A percentile compares a stretch with the other conserved stretches of the same genome.
Evolutionary conservation across 1,140 invertebrate species (phyloP).

Genomic region (Drosophila jambulina): DNA sequence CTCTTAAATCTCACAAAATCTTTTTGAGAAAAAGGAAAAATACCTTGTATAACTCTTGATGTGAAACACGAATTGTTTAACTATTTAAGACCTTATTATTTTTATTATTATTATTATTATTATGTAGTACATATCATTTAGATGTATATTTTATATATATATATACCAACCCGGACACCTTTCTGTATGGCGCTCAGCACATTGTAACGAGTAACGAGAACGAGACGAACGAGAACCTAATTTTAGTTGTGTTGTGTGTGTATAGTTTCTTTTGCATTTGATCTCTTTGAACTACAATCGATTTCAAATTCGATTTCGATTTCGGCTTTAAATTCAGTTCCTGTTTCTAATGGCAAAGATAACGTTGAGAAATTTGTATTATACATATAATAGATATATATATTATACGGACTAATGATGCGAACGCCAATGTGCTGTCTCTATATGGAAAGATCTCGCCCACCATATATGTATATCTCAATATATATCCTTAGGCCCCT

Average conservation of each 20-base stretch:
- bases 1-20: constrained; percentile 14
- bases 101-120: constrained; percentile 34
- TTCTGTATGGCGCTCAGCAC: constrained; percentile 42
- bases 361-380: constrained; percentile 51
- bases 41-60: constrained; percentile 40
- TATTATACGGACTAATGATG: constrained; percentile 6
- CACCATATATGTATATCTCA: background rate
- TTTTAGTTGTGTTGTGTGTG: constrained; percentile 32
- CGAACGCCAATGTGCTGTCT: constrained; percentile 31
- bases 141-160: constrained; percentile 12
- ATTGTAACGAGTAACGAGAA: constrained; percentile 18
- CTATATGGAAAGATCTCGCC: constrained; percentile 36
- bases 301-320: constrained; percentile 10
- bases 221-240: constrained; percentile 7
- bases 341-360: constrained; percentile 36
- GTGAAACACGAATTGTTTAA: constrained; percentile 43
- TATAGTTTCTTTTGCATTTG: constrained; percentile 43
- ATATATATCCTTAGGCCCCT: background rate
- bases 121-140: constrained; percentile 48
- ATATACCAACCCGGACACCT: constrained; percentile 11
- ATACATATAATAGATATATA: constrained; percentile 39
- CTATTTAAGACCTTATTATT: constrained; percentile 15
- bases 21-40: constrained; percentile 8
- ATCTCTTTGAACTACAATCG: constrained; percentile 42
- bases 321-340: constrained; percentile 44